Conservation (phyloP, 2,797 vertebrate genomes). For the Okamejei kenojei region DNA sequence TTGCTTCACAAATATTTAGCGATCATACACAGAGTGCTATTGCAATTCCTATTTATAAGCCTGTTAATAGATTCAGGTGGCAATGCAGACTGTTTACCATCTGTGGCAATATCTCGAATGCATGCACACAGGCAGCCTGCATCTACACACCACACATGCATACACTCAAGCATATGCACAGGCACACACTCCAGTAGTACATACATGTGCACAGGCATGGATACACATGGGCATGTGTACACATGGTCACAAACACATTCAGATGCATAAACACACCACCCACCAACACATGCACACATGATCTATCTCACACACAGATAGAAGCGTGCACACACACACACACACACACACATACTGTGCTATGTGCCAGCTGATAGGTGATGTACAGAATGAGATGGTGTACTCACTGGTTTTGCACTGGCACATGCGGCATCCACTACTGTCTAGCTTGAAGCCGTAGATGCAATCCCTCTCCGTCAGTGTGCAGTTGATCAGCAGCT, state of each 20-base stretch:
- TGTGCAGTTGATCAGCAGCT: slow-evolving; percentile 66
- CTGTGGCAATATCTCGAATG: not conserved
- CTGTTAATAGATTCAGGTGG: slow-evolving; percentile 17
- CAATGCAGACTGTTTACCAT: not conserved
- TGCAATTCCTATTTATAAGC: slow-evolving; percentile 5
- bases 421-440: slow-evolving; percentile 69
- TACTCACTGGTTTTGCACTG: slow-evolving; percentile 77
- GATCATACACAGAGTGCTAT: not conserved
- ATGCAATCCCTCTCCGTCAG: slow-evolving; percentile 68
- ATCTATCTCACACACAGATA: not conserved
- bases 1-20: not conserved
- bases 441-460: slow-evolving; percentile 68
- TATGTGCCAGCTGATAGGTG: not conserved
- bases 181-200: no score
- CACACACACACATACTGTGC: not conserved
- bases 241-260: no score
- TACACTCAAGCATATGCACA: no score
- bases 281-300: no score
- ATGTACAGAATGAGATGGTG: not conserved
- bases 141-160: no score
- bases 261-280: no score
- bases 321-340: no score
- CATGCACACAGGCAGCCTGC: not conserved
- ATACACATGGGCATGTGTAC: no score
- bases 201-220: no score